phyloP scores from a whole-genome alignment of 2,797 vertebrate genomes.

The Bradypodion pumilum region DNA sequence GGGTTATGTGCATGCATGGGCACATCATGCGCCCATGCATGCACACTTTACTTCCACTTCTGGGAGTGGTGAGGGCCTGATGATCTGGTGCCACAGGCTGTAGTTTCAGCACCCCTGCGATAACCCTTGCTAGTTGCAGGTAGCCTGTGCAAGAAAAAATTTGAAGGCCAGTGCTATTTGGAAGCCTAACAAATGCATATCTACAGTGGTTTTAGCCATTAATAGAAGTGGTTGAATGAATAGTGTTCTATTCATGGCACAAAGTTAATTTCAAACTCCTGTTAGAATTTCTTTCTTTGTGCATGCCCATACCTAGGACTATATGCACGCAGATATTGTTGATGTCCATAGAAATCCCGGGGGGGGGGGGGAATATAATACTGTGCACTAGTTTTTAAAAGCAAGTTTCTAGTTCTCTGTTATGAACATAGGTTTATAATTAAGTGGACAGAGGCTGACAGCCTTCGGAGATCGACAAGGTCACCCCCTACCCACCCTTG shows the following conservation, averaged over 20 bases:
- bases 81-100: too few relatives aligned
- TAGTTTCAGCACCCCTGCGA: too few relatives aligned
- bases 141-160: not conserved
- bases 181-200: not conserved
- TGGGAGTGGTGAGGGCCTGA: too few relatives aligned
- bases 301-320: not conserved
- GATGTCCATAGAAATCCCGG: too few relatives aligned
- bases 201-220: not conserved
- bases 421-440: not conserved
- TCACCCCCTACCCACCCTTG: too few relatives aligned
- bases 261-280: not conserved
- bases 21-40: too few relatives aligned
- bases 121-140: not conserved
- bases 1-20: too few relatives aligned
- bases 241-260: not conserved
- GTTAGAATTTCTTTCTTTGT: not conserved
- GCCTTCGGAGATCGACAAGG: too few relatives aligned
- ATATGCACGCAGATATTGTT: not conserved
- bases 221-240: not conserved
- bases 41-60: too few relatives aligned
- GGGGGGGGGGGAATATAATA: not conserved
- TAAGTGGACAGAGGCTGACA: not conserved
- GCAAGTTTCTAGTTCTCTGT: not conserved
- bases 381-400: not conserved
- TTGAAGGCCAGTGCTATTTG: not conserved